These are phyloP conservation scores for Hirudo medicinalis DNA, from an alignment of 1,140 invertebrate species.

Conservation along the genomic window DNA sequence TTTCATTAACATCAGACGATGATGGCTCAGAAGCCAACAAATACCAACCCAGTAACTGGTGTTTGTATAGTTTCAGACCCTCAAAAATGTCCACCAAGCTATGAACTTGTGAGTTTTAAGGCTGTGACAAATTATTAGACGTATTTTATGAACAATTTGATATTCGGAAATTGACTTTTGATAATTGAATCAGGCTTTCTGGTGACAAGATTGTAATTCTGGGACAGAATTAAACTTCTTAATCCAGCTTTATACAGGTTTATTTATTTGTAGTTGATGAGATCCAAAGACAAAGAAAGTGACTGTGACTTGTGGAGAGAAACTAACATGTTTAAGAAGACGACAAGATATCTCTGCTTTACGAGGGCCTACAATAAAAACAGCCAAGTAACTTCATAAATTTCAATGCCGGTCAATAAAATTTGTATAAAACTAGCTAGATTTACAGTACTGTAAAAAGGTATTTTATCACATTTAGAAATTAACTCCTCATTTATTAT, in stretches of 20 bases:
- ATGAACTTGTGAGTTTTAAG: constrained; percentile 1
- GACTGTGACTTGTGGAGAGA: constrained; percentile 18
- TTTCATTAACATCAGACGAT: neutral
- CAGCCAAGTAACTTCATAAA: neutral
- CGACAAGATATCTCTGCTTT: constrained; percentile 12
- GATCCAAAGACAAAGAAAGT: constrained; percentile 8
- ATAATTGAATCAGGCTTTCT: too few relatives aligned
- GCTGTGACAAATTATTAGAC: too few relatives aligned
- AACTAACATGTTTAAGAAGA: constrained; percentile 9
- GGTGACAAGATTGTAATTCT: too few relatives aligned
- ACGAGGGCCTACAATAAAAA: neutral
- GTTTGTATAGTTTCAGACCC: constrained; percentile 15
- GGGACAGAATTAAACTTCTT: too few relatives aligned
- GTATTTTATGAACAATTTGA: too few relatives aligned
- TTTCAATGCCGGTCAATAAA: neutral
- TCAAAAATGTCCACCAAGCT: constrained; percentile 18
- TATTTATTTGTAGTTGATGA: constrained; percentile 13
- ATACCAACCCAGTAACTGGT: constrained; percentile 4
- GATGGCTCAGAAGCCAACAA: constrained; percentile 9
- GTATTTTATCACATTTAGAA: too few relatives aligned
- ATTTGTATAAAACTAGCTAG: neutral
- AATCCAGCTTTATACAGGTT: too few relatives aligned
- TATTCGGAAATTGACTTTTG: too few relatives aligned
- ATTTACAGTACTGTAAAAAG: too few relatives aligned
- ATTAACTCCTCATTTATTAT: too few relatives aligned